Evolutionary conservation across 2,113 vertebrate species (phyloP), one percentile per base, ranked within the genome.

Genomic region (human): DNA sequence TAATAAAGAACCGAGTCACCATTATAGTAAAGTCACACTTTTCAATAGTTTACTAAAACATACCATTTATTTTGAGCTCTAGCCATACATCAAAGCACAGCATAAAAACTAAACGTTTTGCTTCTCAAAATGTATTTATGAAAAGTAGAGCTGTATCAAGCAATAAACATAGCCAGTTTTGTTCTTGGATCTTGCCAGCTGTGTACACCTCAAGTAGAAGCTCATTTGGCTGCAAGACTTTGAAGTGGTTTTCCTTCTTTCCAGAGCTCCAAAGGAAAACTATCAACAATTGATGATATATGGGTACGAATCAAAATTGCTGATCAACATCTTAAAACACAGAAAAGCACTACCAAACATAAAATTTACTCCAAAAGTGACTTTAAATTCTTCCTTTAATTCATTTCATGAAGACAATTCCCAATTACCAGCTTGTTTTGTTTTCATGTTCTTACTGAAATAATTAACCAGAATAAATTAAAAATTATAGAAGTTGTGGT

Each of bases 401-500:
- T 80, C 75, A 17, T 38, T 92, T 88, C 78, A 87, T 92, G 70
- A 82, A 83, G 70, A 79, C 38, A 92, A 90, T 52, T 96, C 81
- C 50, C 76, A 95, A 90, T 52, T 96, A 76, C 50, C 64, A 90
- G 61, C 79, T 89, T 52, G 50, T 73, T 89, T 96, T 86, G 43
- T 43, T 94, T 92, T 64, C 64, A 64, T 64, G 50, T 48, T 94
- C 55, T 93, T 79, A 90, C 6, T 96, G 43, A 97, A 97, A 92
- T 95, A 96, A 81, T 93, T 96, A 89, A 78, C 8, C 35, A 96
- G 48, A 98, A 88, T 48, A 96, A 94, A 86, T 52, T 83, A 45
- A 52, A 90, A 97, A 81, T 90, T 91, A 32, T 38, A 91, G 8
- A 91, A 92, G 68, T 75, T 86, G 13, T 13, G 83, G 70, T 87